Conservation (phyloP, 2,888 invertebrate genomes). For the Lissonota sp. region DNA sequence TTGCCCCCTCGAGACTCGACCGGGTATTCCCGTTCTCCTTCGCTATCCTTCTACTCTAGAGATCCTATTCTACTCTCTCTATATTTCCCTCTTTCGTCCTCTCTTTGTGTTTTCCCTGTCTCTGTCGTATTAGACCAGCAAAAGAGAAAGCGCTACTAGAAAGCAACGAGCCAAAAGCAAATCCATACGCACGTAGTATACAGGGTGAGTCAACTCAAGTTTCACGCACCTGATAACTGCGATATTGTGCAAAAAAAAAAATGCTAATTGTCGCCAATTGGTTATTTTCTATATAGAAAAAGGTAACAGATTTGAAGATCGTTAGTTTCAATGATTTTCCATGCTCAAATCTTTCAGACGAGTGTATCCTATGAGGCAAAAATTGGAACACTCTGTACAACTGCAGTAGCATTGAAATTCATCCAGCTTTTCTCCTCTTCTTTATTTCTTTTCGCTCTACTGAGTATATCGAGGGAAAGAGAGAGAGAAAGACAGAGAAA, state of each 20-base stretch:
- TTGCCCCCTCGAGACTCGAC: slow-evolving; percentile 59
- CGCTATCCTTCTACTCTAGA: slow-evolving; percentile 3
- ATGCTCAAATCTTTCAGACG: too few relatives aligned
- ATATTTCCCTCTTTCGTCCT: slow-evolving; percentile 9
- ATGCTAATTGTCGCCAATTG: too few relatives aligned
- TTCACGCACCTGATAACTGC: neutral
- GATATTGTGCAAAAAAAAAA: too few relatives aligned
- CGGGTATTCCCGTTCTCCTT: slow-evolving; percentile 38
- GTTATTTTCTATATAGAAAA: too few relatives aligned
- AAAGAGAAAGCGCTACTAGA: slow-evolving; percentile 36
- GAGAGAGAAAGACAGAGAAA: too few relatives aligned
- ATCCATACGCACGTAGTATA: slow-evolving; percentile 1
- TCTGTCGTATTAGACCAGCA: slow-evolving; percentile 4
- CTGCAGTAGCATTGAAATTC: slow-evolving; percentile 49
- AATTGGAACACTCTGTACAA: slow-evolving; percentile 31
- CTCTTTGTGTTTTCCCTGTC: neutral
- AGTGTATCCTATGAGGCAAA: too few relatives aligned
- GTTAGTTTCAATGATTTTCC: too few relatives aligned
- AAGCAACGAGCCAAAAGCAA: slow-evolving; percentile 49
- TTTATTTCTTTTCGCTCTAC: slow-evolving; percentile 23
- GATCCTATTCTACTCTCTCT: slow-evolving; percentile 2
- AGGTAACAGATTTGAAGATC: too few relatives aligned
- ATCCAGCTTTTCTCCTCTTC: slow-evolving; percentile 19
- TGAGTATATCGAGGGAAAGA: slow-evolving; percentile 17
- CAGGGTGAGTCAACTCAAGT: slow-evolving; percentile 19